phyloP scores from a whole-genome alignment of 2,113 vertebrate species.

The Gasterosteus aculeatus region DNA sequence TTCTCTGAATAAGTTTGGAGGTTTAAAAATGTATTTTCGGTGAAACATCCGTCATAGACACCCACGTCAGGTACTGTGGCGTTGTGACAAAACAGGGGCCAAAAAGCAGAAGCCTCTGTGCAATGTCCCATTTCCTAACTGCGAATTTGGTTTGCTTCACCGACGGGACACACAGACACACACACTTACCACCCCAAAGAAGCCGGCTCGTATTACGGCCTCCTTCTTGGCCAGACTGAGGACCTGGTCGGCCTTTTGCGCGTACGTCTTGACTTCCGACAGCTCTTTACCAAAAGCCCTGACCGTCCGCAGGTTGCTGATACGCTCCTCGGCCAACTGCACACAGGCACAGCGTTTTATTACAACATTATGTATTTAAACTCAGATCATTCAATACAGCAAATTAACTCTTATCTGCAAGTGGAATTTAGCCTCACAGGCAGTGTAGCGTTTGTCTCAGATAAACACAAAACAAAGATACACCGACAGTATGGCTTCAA shows the following conservation, averaged over 20 bases:
- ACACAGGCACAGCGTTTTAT: conserved; percentile 21
- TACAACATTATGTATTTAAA: neutral
- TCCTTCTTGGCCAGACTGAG: conserved; percentile 88
- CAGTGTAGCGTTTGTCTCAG: neutral
- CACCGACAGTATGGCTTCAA: neutral
- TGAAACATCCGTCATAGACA: neutral
- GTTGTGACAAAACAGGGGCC: neutral
- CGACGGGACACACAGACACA: conserved; percentile 21
- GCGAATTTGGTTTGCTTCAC: conserved; percentile 29
- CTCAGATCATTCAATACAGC: conserved; percentile 5
- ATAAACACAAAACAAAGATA: neutral
- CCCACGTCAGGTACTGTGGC: neutral
- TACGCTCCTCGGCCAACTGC: conserved; percentile 95
- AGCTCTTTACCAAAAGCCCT: conserved; percentile 94
- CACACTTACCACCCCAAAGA: conserved; percentile 91
- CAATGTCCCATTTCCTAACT: conserved; percentile 35
- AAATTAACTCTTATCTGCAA: conserved; percentile 21
- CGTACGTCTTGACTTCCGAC: conserved; percentile 86
- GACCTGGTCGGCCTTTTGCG: conserved; percentile 82
- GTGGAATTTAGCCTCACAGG: conserved; percentile 22
- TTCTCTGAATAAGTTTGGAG: neutral
- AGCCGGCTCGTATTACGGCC: conserved; percentile 86
- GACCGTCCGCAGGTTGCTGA: conserved; percentile 95
- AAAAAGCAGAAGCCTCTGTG: conserved; percentile 50
- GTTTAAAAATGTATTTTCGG: neutral